Evolutionary conservation across 2,113 vertebrate species (phyloP), one percentile per base, ranked within the genome.

Genomic region (Amphiprion ocellaris): DNA sequence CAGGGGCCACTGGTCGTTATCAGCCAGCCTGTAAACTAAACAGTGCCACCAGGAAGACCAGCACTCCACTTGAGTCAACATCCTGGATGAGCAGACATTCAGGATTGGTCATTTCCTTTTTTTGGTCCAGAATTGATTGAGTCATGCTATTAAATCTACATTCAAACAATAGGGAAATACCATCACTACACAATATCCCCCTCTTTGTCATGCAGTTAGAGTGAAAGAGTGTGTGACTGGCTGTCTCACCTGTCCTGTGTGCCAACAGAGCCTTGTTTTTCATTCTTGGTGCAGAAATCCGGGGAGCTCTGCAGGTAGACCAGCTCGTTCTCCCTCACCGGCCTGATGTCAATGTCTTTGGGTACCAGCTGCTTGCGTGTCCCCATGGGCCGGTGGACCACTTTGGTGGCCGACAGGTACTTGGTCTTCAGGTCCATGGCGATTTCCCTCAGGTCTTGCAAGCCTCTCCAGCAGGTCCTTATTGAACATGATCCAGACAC

Each of bases 401-500:
- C 98, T 85, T 98, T 99, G 71, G 97, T 99, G 84, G 98, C 98
- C 0, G 98, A 99, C 73, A 99, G 93, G 90, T 99, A 99, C 79
- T 97, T 98, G 70, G 92, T 96, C 96, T 99, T 99, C 74, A 99
- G 95, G 87, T 99, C 98, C 85, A 96, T 5, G 55, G 98, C 97
- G 49, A 99, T 95, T 60, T 98, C 97, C 56, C 92, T 94, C 62
- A 99, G 95, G 80, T 99, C 98, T 81, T 97, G 97, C 52, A 99
- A 94, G 62, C 98, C 98, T 92, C 94, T 96, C 98, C 98, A 99
- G 92, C 98, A 99, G 71, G 98, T 99, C 85, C 97, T 96, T 87
- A 99, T 97, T 46, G 98, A 99, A 90, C 98, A 99, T 86, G 98
- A 99, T 72, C 98, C 98, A 1, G 98, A 99, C 5, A 99, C 98